Evolutionary conservation across 2,113 vertebrate species (phyloP).

Genomic region (Sorex araneus): DNA sequence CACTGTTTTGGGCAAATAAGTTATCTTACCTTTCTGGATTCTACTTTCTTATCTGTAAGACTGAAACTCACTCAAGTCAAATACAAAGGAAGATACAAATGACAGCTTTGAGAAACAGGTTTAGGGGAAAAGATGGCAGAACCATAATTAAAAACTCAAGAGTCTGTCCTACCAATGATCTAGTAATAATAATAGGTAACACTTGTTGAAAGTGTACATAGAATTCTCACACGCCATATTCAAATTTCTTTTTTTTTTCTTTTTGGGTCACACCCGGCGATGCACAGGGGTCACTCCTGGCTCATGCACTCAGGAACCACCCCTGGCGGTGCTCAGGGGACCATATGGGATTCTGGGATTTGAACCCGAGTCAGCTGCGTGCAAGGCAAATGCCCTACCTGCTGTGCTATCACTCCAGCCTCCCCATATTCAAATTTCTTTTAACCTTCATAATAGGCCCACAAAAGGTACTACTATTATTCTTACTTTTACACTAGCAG

Average conservation of each 20-base stretch:
- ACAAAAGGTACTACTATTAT: constrained; percentile 20
- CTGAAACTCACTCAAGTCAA: constrained; percentile 45
- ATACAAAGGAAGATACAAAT: constrained; percentile 55
- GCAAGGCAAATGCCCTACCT: too few relatives aligned
- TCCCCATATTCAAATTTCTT: constrained; percentile 24
- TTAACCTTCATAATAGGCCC: background rate
- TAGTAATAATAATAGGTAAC: constrained; percentile 60
- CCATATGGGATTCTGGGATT: too few relatives aligned
- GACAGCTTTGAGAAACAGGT: constrained; percentile 58
- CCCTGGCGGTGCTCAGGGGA: too few relatives aligned
- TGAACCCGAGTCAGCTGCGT: too few relatives aligned
- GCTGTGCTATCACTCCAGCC: too few relatives aligned
- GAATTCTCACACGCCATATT: background rate
- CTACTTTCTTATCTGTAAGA: constrained; percentile 61
- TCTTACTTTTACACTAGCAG: background rate
- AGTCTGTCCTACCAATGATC: constrained; percentile 49
- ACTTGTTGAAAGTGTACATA: background rate
- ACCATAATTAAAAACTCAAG: constrained; percentile 48
- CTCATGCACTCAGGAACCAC: too few relatives aligned
- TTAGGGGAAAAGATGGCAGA: constrained; percentile 51
- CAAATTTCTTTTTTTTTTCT: constrained; percentile 39
- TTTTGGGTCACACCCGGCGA: too few relatives aligned
- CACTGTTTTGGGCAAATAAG: constrained; percentile 46
- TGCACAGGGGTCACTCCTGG: too few relatives aligned
- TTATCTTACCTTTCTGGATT: constrained; percentile 49